Evolutionary conservation across 1,140 invertebrate species (phyloP).

Genomic region (Caenorhabditis tropicalis): DNA sequence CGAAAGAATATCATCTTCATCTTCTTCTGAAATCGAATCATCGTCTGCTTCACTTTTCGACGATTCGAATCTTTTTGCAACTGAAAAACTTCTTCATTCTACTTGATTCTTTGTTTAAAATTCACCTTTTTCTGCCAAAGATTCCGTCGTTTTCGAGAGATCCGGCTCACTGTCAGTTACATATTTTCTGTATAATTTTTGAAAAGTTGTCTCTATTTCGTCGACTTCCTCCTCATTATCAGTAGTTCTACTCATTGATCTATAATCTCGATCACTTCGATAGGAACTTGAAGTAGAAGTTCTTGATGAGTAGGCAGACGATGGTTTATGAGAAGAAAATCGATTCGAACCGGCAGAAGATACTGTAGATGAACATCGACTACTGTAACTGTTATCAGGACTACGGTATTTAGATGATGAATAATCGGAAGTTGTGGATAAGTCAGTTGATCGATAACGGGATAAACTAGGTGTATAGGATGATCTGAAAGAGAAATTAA

Average conservation of each 20-base stretch:
- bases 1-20: conserved; percentile 1
- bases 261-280: conserved; percentile 50
- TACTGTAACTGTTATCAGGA: conserved; percentile 5
- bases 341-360: neutral
- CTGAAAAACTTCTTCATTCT: neutral
- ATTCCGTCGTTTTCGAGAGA: neutral
- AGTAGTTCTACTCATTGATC: conserved; percentile 50
- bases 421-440: neutral
- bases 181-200: conserved; percentile 53
- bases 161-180: conserved; percentile 50
- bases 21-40: conserved; percentile 6
- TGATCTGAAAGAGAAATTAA: neutral
- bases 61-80: neutral
- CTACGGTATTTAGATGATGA: neutral
- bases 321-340: neutral
- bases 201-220: conserved; percentile 53
- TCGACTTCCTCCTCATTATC: conserved; percentile 47
- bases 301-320: neutral
- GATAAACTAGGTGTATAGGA: neutral
- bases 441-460: conserved; percentile 1
- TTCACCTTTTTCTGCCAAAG: conserved; percentile 7
- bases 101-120: neutral
- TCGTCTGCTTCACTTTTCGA: conserved; percentile 5
- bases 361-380: conserved; percentile 25
- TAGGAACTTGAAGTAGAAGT: conserved; percentile 5